These are phyloP conservation scores for Chauna torquata DNA, from an alignment of 2,113 vertebrate genomes.

Conservation along the genomic window DNA sequence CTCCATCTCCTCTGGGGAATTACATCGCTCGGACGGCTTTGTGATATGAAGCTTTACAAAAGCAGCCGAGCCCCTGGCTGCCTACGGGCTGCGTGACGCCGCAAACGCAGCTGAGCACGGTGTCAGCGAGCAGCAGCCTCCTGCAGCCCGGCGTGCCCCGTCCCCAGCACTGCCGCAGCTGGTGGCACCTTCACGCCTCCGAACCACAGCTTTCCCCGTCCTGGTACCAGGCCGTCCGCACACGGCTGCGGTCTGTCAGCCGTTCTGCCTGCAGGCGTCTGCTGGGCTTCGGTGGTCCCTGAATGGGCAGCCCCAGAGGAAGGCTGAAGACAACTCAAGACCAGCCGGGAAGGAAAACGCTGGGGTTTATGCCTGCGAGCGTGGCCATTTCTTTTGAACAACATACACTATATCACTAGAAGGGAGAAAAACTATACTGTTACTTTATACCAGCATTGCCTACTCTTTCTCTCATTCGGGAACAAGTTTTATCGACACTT, in stretches of 20 bases:
- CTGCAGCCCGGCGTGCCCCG: background rate
- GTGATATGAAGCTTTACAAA: fast-evolving
- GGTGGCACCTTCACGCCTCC: background rate
- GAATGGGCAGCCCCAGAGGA: fast-evolving
- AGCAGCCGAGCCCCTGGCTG: background rate
- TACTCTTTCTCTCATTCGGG: background rate
- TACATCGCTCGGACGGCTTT: fast-evolving
- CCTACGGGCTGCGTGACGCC: fast-evolving
- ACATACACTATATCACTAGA: fast-evolving
- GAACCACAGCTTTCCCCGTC: background rate
- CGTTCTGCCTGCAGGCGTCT: background rate
- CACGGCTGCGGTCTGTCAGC: fast-evolving
- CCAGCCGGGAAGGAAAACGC: background rate
- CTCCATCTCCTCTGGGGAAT: background rate
- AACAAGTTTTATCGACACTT: background rate
- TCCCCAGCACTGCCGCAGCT: fast-evolving
- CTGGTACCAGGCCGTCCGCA: fast-evolving
- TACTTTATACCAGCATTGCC: fast-evolving
- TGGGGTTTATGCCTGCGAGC: background rate
- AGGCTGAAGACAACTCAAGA: fast-evolving
- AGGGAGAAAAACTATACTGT: too few relatives aligned
- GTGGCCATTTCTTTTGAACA: background rate
- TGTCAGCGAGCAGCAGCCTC: background rate
- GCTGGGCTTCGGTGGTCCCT: background rate
- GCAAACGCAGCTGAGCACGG: fast-evolving